Conservation (phyloP, 2,113 vertebrate genomes). For the Saccopteryx bilineata region DNA sequence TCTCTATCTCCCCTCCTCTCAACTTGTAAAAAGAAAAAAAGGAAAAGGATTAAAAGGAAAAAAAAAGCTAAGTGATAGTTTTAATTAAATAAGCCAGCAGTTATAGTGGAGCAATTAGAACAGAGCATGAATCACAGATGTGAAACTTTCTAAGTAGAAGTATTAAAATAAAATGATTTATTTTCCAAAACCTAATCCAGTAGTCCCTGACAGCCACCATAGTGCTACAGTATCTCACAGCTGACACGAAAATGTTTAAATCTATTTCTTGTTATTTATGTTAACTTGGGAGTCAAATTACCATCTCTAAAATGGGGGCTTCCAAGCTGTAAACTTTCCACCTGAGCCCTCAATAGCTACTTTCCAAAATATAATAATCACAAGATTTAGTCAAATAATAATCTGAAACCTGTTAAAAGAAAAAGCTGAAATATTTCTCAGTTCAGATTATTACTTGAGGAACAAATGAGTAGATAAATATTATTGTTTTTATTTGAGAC, state of each 20-base stretch:
- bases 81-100: conserved; percentile 34
- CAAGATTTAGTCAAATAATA: conserved; percentile 7
- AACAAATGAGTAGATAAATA: conserved; percentile 12
- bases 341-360: not conserved
- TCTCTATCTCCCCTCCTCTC: no score
- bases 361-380: not conserved
- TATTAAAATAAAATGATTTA: not conserved
- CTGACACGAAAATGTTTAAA: not conserved
- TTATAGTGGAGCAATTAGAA: not conserved
- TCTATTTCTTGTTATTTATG: not conserved
- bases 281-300: conserved; percentile 35
- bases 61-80: conserved; percentile 16
- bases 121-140: not conserved
- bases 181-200: conserved; percentile 32
- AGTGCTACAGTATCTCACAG: not conserved
- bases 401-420: not conserved
- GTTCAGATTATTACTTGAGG: not conserved
- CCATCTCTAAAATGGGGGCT: not conserved
- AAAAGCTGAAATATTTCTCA: not conserved
- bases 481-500: not conserved
- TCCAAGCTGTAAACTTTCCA: not conserved
- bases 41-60: not conserved
- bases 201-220: not conserved
- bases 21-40: not conserved
- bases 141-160: not conserved